These are phyloP conservation scores for Bombus pascuorum DNA, from an alignment of 1,140 invertebrate species.

Conservation along the genomic window DNA sequence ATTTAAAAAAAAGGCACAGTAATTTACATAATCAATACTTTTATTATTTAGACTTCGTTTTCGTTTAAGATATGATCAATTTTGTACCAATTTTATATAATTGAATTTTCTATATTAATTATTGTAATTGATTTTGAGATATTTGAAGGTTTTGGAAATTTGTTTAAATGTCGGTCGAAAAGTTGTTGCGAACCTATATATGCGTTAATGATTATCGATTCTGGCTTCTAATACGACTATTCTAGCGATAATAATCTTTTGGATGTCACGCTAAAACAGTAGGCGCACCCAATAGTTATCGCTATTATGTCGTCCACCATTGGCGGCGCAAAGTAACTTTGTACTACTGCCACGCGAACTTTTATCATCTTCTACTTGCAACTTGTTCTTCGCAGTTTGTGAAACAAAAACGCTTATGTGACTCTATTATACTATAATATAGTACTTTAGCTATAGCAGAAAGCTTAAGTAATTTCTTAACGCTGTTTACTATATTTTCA, in stretches of 20 bases:
- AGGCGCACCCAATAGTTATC: constrained; percentile 34
- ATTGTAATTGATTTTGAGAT: too few species aligned
- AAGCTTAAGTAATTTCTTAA: background rate
- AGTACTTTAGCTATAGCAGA: background rate
- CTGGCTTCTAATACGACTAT: background rate
- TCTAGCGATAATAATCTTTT: background rate
- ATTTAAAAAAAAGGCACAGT: background rate
- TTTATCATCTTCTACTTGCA: background rate
- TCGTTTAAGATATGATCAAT: background rate
- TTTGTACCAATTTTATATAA: background rate
- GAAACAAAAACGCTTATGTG: too few species aligned
- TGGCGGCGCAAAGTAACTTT: constrained; percentile 33
- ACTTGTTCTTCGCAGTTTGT: background rate
- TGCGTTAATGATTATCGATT: constrained; percentile 2
- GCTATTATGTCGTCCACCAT: constrained; percentile 20
- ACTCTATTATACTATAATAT: too few species aligned
- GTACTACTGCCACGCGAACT: constrained; percentile 5
- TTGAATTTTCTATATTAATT: background rate
- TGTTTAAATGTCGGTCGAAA: background rate
- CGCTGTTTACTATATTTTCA: background rate
- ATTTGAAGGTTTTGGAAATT: background rate
- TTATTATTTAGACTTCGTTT: background rate
- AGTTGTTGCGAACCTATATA: background rate
- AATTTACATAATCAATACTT: background rate
- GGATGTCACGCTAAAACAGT: constrained; percentile 17